phyloP scores from a whole-genome alignment of 1,140 invertebrate species.

The Brachionus asplanchnoidis region DNA sequence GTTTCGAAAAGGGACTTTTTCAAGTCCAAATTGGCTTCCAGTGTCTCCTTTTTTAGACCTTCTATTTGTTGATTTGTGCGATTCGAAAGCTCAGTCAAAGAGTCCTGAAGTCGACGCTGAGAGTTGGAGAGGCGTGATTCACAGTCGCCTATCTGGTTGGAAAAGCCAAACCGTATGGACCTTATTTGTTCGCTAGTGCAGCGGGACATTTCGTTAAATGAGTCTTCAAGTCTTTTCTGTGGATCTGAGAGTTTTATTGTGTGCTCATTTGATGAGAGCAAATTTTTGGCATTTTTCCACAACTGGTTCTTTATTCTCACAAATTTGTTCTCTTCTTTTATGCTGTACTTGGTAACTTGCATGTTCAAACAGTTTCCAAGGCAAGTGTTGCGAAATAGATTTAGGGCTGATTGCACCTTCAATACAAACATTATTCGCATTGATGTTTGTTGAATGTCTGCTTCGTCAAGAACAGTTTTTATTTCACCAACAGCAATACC shows the following conservation, averaged over 20 bases:
- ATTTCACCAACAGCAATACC: slow-evolving; percentile 42
- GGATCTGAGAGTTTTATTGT: slow-evolving; percentile 34
- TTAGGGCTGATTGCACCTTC: slow-evolving; percentile 29
- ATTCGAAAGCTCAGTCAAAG: slow-evolving; percentile 1
- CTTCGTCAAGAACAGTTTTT: slow-evolving; percentile 31
- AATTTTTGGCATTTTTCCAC: slow-evolving; percentile 5
- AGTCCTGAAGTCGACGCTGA: slow-evolving; percentile 21
- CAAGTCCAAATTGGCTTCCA: background rate
- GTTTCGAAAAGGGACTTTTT: background rate
- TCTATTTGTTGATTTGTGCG: slow-evolving; percentile 21
- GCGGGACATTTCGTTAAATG: slow-evolving; percentile 9
- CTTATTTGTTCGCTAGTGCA: slow-evolving; percentile 29
- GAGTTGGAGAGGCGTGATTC: slow-evolving; percentile 9
- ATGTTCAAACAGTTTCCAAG: slow-evolving; percentile 7
- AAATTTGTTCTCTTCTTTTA: slow-evolving; percentile 11
- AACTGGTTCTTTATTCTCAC: background rate
- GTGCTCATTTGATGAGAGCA: slow-evolving; percentile 17
- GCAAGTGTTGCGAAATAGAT: slow-evolving; percentile 10
- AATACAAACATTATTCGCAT: slow-evolving; percentile 40
- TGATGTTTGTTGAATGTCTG: slow-evolving; percentile 35
- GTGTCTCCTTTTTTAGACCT: background rate
- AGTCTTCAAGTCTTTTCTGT: slow-evolving; percentile 39
- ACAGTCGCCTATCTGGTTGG: slow-evolving; percentile 31
- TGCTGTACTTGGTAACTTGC: slow-evolving; percentile 16
- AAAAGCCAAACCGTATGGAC: slow-evolving; percentile 16